Evolutionary conservation across 2,888 invertebrate species (phyloP), one percentile per base, ranked within the genome.

Genomic region (Blera fallax): DNA sequence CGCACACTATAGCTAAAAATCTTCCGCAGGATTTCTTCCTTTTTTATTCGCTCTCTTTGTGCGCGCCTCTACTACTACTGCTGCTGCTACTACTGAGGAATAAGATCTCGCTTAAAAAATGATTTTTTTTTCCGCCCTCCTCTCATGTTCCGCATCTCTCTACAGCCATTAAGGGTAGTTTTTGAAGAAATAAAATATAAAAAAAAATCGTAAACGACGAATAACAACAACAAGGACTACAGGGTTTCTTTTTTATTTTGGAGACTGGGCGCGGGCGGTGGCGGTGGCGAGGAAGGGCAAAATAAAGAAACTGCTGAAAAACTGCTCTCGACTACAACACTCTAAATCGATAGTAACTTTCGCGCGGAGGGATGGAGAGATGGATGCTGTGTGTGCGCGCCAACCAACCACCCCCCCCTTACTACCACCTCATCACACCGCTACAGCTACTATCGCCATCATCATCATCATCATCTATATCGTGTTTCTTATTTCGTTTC

Each of bases 301-400:
- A 76, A 77, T 72, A 80, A 81, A 77, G 81, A 85, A 85, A 81
- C 72, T 72, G 76, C 70, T 77, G 79, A 79, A 79, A 83, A 84
- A 84, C 85, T 80, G 76, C 70, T 85, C 65, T 81, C 81, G 70
- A 79, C 79, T 79, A 84, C 64, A 79, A 74, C 74, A 74, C 70
- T 84, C 84, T 84, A 81, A 85, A 85, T 85, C 85, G 81, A 85
- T 81, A 81, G 85, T 85, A 81, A 77, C 76, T 85, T 85, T 80
- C 27, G n/a, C 74, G 84, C 84, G 58, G 48, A 78, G 67, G 83
- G 69, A 58, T 77, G 69, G 14, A 29, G 48, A 48, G 29, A 64
- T 64, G 52, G 54, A 74, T 52, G 43, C 78, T 74, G 62, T 79
- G 74, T 70, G 60, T 62, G 70, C 34, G 73, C 62, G 76, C 64